Conservation (phyloP, 92 coral and sea anemone genomes). For the Heteractis magnifica region DNA sequence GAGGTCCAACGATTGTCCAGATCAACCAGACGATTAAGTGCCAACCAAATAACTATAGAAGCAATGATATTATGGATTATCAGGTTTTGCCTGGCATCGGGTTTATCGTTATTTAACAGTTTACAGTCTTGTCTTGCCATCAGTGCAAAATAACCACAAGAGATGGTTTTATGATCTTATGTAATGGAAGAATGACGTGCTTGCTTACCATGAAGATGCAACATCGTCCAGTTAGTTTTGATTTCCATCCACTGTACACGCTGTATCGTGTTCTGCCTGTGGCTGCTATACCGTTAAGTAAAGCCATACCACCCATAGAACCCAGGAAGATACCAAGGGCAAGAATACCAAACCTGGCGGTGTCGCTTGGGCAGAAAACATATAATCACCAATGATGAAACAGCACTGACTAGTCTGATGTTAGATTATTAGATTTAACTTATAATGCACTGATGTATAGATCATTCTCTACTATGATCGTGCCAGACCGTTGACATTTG, state of each 20-base stretch:
- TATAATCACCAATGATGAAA: background rate
- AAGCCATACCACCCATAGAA: constrained; percentile 71
- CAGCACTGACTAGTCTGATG: background rate
- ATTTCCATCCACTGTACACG: constrained; percentile 80
- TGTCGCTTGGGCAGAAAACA: constrained; percentile 37
- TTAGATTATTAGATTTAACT: too few relatives aligned
- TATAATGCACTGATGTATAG: too few relatives aligned
- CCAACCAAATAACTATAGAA: constrained; percentile 79
- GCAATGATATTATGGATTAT: background rate
- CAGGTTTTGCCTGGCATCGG: too few relatives aligned
- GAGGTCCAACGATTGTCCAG: constrained; percentile 87
- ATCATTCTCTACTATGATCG: too few relatives aligned
- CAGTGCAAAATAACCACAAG: too few relatives aligned
- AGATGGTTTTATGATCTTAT: too few relatives aligned
- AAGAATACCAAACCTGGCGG: constrained; percentile 69
- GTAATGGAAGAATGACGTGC: too few relatives aligned
- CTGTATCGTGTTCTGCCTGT: constrained; percentile 90
- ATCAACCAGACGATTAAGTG: constrained; percentile 79
- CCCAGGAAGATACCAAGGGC: constrained; percentile 84
- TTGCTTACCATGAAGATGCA: constrained; percentile 71
- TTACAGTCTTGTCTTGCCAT: too few relatives aligned
- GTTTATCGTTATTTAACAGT: too few relatives aligned
- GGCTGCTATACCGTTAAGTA: constrained; percentile 83
- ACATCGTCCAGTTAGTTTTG: constrained; percentile 81
- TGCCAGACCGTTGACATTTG: too few relatives aligned